These are phyloP conservation scores for Pyrocoelia pectoralis DNA, from an alignment of 2,888 invertebrate species.

Conservation along the genomic window DNA sequence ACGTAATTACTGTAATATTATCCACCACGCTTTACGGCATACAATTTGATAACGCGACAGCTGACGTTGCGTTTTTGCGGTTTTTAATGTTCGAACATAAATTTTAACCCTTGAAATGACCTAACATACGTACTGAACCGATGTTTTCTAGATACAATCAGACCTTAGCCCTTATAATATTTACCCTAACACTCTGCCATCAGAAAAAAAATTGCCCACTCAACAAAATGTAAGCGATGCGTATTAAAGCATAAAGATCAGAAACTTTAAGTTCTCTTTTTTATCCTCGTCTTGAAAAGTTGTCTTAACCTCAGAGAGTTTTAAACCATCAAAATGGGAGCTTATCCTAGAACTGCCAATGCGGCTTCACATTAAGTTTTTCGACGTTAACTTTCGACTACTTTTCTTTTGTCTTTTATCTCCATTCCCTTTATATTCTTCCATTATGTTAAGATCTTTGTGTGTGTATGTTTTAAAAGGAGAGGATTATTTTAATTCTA, in stretches of 20 bases:
- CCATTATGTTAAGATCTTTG: constrained; percentile 25
- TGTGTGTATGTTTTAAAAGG: constrained; percentile 19
- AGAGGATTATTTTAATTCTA: constrained; percentile 16
- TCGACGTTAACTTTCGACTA: constrained; percentile 30
- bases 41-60: constrained; percentile 9
- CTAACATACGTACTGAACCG: neutral
- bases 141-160: neutral
- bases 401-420: constrained; percentile 32
- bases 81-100: constrained; percentile 4
- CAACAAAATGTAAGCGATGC: neutral
- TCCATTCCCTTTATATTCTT: constrained; percentile 26
- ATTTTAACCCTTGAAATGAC: constrained; percentile 1
- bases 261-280: constrained; percentile 21
- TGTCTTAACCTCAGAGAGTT: constrained; percentile 31
- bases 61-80: constrained; percentile 3
- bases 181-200: neutral
- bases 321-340: constrained; percentile 31
- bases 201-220: neutral
- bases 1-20: too few species aligned
- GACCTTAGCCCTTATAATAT: constrained; percentile 4
- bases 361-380: constrained; percentile 29
- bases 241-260: constrained; percentile 8
- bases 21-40: neutral
- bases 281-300: constrained; percentile 29
- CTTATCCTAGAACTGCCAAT: constrained; percentile 37